Conservation (phyloP, 2,888 invertebrate species). For the Ochropacha duplaris region DNA sequence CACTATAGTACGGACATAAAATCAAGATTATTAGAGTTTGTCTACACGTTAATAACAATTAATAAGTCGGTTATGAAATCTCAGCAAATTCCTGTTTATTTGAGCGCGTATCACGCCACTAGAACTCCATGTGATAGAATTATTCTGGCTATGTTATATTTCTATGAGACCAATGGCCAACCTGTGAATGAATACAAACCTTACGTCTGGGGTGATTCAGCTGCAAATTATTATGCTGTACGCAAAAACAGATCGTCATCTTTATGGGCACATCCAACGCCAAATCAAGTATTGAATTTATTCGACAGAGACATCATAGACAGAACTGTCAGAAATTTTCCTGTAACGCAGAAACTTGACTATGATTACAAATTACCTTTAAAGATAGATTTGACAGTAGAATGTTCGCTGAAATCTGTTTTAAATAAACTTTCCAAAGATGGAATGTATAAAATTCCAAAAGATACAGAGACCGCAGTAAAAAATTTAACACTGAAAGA, state of each 20-base stretch:
- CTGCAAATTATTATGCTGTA: conserved; percentile 89
- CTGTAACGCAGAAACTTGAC: conserved; percentile 83
- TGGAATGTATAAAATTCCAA: conserved; percentile 37
- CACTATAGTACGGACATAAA: conserved; percentile 74
- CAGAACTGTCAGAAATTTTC: conserved; percentile 88
- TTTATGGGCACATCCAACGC: conserved; percentile 87
- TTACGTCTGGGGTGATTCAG: conserved; percentile 92
- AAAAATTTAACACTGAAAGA: conserved; percentile 40
- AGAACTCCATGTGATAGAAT: conserved; percentile 87
- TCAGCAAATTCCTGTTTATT: conserved; percentile 88
- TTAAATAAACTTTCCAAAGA: conserved; percentile 46
- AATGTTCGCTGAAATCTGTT: conserved; percentile 31
- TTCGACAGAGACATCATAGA: conserved; percentile 85
- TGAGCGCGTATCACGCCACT: conserved; percentile 91
- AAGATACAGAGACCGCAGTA: conserved; percentile 49
- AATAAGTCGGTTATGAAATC: conserved; percentile 85
- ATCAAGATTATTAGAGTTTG: conserved; percentile 85
- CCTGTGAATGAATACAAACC: conserved; percentile 88
- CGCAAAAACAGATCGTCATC: conserved; percentile 78
- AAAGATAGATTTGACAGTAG: conserved; percentile 21
- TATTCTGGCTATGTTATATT: conserved; percentile 85
- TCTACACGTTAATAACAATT: conserved; percentile 84
- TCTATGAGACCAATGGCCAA: conserved; percentile 87
- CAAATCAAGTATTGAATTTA: conserved; percentile 88
- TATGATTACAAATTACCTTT: conserved; percentile 64